These are phyloP conservation scores for Neosilurus mollespiculum DNA, from an alignment of 2,797 vertebrate species.

Conservation along the genomic window DNA sequence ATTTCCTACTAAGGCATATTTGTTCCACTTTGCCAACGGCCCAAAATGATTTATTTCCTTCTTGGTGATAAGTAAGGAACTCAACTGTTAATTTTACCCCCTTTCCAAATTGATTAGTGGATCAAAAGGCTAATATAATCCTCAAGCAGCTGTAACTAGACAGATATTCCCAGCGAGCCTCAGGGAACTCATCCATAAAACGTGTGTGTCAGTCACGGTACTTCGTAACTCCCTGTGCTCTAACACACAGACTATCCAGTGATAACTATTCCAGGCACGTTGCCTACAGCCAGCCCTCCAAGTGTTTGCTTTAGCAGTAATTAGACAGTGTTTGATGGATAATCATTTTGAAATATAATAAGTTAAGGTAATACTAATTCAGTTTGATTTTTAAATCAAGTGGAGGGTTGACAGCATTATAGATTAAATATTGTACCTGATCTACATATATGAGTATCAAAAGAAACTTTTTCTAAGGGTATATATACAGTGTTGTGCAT, in stretches of 20 bases:
- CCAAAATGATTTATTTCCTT: slow-evolving; percentile 62
- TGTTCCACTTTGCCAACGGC: slow-evolving; percentile 56
- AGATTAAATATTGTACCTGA: slow-evolving; percentile 55
- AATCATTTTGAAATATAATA: slow-evolving; percentile 57
- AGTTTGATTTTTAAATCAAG: slow-evolving; percentile 59
- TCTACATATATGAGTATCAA: not conserved
- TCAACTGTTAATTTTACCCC: slow-evolving; percentile 62
- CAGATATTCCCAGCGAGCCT: slow-evolving; percentile 62
- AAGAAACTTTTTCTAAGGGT: too few species aligned
- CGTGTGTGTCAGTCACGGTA: slow-evolving; percentile 62
- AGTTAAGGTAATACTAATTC: slow-evolving; percentile 58
- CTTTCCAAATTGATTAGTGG: slow-evolving; percentile 71
- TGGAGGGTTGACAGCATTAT: slow-evolving; percentile 25
- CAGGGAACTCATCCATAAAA: slow-evolving; percentile 71
- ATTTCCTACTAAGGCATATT: slow-evolving; percentile 44
- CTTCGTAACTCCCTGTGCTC: slow-evolving; percentile 54
- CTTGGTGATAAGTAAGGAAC: slow-evolving; percentile 59
- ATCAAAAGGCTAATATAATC: slow-evolving; percentile 72
- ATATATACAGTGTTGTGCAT: too few species aligned
- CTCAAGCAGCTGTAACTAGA: slow-evolving; percentile 64
- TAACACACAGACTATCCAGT: slow-evolving; percentile 55
- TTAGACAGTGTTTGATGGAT: slow-evolving; percentile 70
- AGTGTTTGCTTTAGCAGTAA: slow-evolving; percentile 62
- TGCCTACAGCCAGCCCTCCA: slow-evolving; percentile 58
- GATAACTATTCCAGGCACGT: slow-evolving; percentile 48